Percentiles rank a stretch among this genome's conserved stretches.
Evolutionary conservation across 2,888 invertebrate species (phyloP).

Genomic region (Tenthredo distinguenda): DNA sequence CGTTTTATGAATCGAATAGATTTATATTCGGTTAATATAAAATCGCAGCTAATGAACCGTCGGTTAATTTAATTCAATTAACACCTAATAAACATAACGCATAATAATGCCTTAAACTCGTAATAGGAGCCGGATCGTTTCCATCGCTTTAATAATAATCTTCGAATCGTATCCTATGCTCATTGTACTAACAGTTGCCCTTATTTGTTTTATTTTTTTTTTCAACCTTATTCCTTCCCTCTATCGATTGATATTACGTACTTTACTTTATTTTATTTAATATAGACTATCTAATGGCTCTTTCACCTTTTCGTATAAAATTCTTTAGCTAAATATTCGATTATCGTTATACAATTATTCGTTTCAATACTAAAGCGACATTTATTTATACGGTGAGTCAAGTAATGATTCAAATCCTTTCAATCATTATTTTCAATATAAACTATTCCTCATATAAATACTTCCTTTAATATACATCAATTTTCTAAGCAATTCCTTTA

Average conservation of each 20-base stretch:
- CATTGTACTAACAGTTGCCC: slow-evolving; percentile 68
- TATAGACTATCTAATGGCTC: slow-evolving; percentile 49
- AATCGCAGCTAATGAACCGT: slow-evolving; percentile 59
- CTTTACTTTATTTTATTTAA: slow-evolving; percentile 33
- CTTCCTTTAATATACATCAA: background rate
- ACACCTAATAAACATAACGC: slow-evolving; percentile 59
- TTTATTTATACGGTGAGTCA: slow-evolving; percentile 4
- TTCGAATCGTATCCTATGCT: slow-evolving; percentile 64
- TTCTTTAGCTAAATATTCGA: slow-evolving; percentile 56
- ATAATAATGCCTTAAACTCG: slow-evolving; percentile 59
- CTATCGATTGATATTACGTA: slow-evolving; percentile 45
- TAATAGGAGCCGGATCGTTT: slow-evolving; percentile 66
- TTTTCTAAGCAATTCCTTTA: slow-evolving; percentile 20
- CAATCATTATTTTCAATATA: background rate
- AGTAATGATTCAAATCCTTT: background rate
- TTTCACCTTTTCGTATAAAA: slow-evolving; percentile 66
- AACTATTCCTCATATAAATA: background rate
- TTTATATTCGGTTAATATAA: slow-evolving; percentile 56
- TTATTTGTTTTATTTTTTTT: slow-evolving; percentile 48
- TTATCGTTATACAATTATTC: slow-evolving; percentile 32
- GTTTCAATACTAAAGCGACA: slow-evolving; percentile 35
- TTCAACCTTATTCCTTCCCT: slow-evolving; percentile 57
- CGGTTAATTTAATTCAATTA: slow-evolving; percentile 58
- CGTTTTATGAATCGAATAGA: background rate
- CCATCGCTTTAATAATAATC: slow-evolving; percentile 50